Evolutionary conservation across 2,113 vertebrate genomes (phyloP).

Genomic region (Typhlomys cinereus): DNA sequence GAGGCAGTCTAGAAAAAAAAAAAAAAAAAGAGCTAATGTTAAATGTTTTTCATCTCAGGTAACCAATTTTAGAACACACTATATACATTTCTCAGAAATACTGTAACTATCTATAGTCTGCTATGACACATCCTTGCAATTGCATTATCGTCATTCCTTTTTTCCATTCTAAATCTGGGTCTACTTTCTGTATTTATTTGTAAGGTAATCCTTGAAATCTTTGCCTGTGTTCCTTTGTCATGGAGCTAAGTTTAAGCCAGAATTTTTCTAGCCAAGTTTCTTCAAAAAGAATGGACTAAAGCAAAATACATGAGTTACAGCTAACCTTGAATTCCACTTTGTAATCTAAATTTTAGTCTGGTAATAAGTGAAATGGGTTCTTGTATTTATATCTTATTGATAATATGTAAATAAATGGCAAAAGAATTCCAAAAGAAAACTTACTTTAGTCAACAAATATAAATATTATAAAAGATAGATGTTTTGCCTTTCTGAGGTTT

Average conservation of each 20-base stretch:
- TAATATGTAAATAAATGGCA: not conserved
- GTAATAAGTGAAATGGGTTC: not conserved
- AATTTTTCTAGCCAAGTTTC: not conserved
- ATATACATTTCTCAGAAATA: not conserved
- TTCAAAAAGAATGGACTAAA: not conserved
- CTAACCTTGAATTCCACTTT: not conserved
- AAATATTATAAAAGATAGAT: not conserved
- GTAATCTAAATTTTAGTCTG: not conserved
- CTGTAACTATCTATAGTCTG: not conserved
- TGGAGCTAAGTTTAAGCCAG: not conserved
- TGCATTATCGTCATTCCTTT: not conserved
- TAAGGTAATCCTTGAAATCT: not conserved
- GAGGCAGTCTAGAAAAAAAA: not conserved
- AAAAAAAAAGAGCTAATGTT: not conserved
- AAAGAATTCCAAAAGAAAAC: not conserved
- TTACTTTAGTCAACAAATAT: not conserved
- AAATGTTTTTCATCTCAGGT: not conserved
- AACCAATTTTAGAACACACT: not conserved
- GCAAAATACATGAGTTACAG: not conserved
- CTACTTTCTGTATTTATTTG: not conserved
- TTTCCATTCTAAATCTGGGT: not conserved
- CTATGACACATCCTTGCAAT: not conserved
- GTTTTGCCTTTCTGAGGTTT: not conserved
- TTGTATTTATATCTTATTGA: not conserved
- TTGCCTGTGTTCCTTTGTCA: conserved; percentile 1